Evolutionary conservation across 2,888 invertebrate genomes (phyloP).

Genomic region (Siphonodentalium dalli): DNA sequence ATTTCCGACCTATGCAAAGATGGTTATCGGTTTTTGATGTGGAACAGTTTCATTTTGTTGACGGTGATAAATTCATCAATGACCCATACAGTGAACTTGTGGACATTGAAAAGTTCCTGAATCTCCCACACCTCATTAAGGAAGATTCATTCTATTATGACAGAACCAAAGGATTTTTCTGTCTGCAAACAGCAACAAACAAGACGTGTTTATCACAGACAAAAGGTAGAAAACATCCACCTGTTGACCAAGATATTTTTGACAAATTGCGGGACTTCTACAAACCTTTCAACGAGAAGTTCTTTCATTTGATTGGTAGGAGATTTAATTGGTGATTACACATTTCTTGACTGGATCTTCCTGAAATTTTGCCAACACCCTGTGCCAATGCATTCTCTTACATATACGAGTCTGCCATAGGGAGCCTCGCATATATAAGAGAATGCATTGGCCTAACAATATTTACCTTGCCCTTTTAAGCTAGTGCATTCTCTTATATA

Average conservation of each 20-base stretch:
- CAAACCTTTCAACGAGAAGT: conserved; percentile 50
- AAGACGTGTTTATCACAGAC: conserved; percentile 88
- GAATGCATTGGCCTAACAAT: too few species aligned
- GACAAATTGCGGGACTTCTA: conserved; percentile 51
- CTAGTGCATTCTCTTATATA: too few species aligned
- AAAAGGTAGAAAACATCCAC: conserved; percentile 86
- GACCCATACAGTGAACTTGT: conserved; percentile 49
- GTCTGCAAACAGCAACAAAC: conserved; percentile 74
- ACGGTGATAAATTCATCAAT: conserved; percentile 65
- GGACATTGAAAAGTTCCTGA: conserved; percentile 51
- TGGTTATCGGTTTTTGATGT: conserved; percentile 93
- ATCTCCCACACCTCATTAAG: conserved; percentile 40
- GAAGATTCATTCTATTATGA: conserved; percentile 92
- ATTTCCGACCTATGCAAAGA: conserved; percentile 76
- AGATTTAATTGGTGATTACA: conserved; percentile 86
- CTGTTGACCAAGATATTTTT: conserved; percentile 77
- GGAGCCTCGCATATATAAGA: too few species aligned
- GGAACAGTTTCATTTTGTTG: conserved; percentile 90
- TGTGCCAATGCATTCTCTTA: too few species aligned
- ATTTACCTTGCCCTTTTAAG: too few species aligned
- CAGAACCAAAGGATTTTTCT: conserved; percentile 94
- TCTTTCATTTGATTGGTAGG: conserved; percentile 85
- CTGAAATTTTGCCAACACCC: too few species aligned
- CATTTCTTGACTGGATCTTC: too few species aligned
- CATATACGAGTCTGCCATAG: too few species aligned